Percentiles rank a stretch among this genome's conserved stretches.
Evolutionary conservation across 2,797 vertebrate genomes (phyloP).

Genomic region (Gymnoscopelus braueri): DNA sequence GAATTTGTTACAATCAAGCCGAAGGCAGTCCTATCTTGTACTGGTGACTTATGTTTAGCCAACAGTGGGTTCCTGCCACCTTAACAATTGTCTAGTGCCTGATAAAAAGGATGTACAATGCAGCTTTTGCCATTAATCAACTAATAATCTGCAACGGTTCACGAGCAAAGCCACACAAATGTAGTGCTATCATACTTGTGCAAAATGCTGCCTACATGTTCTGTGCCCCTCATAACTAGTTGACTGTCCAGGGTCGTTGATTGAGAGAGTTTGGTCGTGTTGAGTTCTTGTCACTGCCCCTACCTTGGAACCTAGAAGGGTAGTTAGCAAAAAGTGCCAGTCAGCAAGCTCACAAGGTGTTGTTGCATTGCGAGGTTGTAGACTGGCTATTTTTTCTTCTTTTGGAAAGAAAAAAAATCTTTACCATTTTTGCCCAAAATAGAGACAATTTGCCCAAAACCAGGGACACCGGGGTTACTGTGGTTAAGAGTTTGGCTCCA

Average conservation of each 20-base stretch:
- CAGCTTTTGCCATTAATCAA: conserved; percentile 71
- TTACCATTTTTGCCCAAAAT: no score
- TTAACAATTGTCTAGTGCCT: conserved; percentile 79
- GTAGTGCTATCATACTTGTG: conserved; percentile 41
- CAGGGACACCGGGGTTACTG: no score
- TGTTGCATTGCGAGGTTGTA: no score
- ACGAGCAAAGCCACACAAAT: conserved; percentile 51
- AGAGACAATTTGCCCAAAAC: no score
- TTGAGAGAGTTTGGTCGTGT: conserved; percentile 43
- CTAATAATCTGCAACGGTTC: conserved; percentile 53
- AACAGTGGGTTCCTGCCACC: conserved; percentile 63
- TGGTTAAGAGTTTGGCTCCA: background rate
- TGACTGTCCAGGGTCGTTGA: conserved; percentile 45
- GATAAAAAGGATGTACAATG: conserved; percentile 65
- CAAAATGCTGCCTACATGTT: conserved; percentile 62
- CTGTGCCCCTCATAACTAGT: conserved; percentile 35
- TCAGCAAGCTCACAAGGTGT: no score
- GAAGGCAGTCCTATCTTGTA: conserved; percentile 43
- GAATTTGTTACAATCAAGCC: conserved; percentile 75
- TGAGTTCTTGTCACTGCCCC: conserved; percentile 12
- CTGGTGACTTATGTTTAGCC: conserved; percentile 42
- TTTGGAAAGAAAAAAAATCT: no score
- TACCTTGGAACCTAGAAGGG: background rate
- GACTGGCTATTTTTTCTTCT: no score
- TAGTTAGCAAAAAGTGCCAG: background rate